Evolutionary conservation across 2,888 invertebrate genomes (phyloP), one percentile per base, ranked within the genome.

Genomic region (Athalia circularis): DNA sequence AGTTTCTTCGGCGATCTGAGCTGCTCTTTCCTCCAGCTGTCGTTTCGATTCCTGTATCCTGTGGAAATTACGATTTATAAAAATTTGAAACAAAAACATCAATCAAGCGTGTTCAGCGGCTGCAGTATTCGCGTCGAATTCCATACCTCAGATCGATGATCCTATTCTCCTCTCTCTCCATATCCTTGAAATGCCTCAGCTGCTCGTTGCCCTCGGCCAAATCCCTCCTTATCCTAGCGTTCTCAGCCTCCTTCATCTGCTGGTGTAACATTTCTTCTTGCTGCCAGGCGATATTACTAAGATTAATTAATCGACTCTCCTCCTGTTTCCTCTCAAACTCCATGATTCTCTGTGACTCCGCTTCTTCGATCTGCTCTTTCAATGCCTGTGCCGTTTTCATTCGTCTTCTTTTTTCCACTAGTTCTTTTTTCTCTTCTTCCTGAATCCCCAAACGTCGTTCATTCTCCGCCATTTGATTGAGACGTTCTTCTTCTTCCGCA

Each of bases 401-500:
- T 83, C 93, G 92, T 50, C 85, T 86, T 3, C 82, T 83, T 7
- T 82, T 82, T 13, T 92, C 88, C 50, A 91, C 89, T 62, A 92
- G 91, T 77, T 93, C 93, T 82, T 92, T 92, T 80, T 92, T 91
- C 65, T 93, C 93, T 9, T 94, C 93, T 0, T 92, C 91, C 47
- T 90, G 86, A 4, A 94, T 91, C 0, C 92, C 93, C 76, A 91
- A 90, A 80, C 92, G 90, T 0, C 95, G 92, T 83, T 94, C 93
- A 86, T 94, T 93, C 84, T 95, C 95, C 94, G 95, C 95, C 90
- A 95, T 93, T 11, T 92, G 91, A 81, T 95, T 94, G 72, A 95
- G 82, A n/a, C 93, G 92, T 75, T 88, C 86, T 50, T 92, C 91
- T 77, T 91, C 91, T 9, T 88, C 87, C 57, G 83, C 85, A 59